phyloP scores from a whole-genome alignment of 1,140 invertebrate species.

The Oncopeltus fasciatus region DNA sequence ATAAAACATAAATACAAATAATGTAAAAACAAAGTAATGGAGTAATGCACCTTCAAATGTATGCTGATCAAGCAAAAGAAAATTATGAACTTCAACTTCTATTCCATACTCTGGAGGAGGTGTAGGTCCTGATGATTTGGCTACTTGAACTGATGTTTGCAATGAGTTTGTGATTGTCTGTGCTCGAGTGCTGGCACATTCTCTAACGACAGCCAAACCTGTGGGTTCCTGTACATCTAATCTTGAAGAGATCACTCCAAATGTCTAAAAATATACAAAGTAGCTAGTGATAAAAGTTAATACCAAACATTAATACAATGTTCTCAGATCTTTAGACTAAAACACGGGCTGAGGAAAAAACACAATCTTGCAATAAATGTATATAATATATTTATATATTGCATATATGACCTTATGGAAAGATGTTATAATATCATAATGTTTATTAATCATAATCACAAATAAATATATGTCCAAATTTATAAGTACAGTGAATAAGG shows the following conservation, averaged over 20 bases:
- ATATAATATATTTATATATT: too few species aligned
- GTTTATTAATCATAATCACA: too few species aligned
- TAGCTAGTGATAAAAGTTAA: too few species aligned
- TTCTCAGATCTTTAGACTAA: too few species aligned
- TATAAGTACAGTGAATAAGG: too few species aligned
- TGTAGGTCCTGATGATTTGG: conserved; percentile 29
- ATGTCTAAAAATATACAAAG: conserved; percentile 46
- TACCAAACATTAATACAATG: too few species aligned
- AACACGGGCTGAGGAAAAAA: too few species aligned
- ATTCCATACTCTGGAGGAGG: conserved; percentile 47
- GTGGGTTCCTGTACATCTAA: conserved; percentile 66
- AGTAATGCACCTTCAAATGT: conserved; percentile 79
- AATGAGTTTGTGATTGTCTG: conserved; percentile 37
- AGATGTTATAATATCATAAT: too few species aligned
- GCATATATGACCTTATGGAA: too few species aligned
- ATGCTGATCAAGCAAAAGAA: conserved; percentile 89
- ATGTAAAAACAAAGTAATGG: neutral
- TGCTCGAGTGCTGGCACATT: conserved; percentile 65
- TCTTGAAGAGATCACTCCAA: conserved; percentile 83
- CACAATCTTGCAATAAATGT: too few species aligned
- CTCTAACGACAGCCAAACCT: conserved; percentile 48
- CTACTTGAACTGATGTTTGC: conserved; percentile 30
- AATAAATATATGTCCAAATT: too few species aligned
- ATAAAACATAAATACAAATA: too few species aligned
- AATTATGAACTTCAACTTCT: conserved; percentile 83